phyloP scores from a whole-genome alignment of 2,113 vertebrate genomes.

The Eclectus roratus region DNA sequence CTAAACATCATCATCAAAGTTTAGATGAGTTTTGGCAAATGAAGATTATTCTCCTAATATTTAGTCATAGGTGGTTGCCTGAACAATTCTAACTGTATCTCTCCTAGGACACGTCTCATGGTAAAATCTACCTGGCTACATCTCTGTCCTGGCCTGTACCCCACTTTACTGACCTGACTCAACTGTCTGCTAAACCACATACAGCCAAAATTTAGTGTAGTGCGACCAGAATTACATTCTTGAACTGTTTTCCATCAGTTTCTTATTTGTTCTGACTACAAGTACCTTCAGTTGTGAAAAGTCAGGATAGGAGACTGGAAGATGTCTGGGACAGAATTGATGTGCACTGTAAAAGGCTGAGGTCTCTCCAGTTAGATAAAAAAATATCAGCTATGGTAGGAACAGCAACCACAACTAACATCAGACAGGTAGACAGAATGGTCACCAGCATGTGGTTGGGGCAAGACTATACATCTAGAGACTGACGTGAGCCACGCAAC shows the following conservation, averaged over 20 bases:
- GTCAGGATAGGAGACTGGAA: neutral
- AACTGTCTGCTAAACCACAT: neutral
- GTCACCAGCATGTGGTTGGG: neutral
- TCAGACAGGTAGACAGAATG: neutral
- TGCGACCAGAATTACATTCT: neutral
- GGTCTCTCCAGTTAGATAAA: neutral
- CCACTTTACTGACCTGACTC: neutral
- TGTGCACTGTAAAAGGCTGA: neutral
- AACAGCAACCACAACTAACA: neutral
- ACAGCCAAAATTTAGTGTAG: rapidly evolving
- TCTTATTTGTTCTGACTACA: neutral
- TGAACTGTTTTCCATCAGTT: neutral
- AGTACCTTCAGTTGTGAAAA: neutral
- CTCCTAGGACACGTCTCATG: neutral
- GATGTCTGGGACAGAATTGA: neutral
- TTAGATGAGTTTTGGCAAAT: neutral
- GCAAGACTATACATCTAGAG: neutral
- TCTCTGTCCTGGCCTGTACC: neutral
- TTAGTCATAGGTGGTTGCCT: neutral
- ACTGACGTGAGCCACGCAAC: neutral
- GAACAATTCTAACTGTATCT: neutral
- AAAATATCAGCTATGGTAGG: neutral
- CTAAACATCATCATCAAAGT: neutral
- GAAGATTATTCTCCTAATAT: neutral
- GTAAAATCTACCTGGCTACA: neutral